Base-by-base conservation (phyloP, 2,888 invertebrate species). In the Apomyelois bistriatella region DNA sequence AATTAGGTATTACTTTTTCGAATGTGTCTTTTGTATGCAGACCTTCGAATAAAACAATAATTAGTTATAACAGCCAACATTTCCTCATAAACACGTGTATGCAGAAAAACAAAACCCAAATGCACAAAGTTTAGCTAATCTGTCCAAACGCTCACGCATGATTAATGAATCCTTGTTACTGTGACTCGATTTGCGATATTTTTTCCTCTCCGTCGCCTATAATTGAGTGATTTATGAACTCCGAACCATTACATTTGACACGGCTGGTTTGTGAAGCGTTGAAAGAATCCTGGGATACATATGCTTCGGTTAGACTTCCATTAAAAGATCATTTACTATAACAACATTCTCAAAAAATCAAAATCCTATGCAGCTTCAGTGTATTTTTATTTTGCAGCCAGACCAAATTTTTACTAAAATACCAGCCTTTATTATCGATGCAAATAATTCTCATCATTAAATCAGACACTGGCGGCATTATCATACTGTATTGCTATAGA, bases 211-310 rank as follows among this genome's bases (percentile, higher is more conserved):
- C 59, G 65, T 64, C 60, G 60, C 61, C 68, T 65, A 70, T 85
- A 85, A 89, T 85, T 85, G 79, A 83, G 80, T 90, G 88, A 90
- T 90, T 89, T 78, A 90, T 89, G 83, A 71, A 82, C 68, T 73
- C 49, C 52, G 59, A 67, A 74, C 77, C 82, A 83, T 86, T 85
- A 81, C 64, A 68, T 69, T 74, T 73, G 86, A 82, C 86, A 85
- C 77, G 83, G 79, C 79, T 80, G 73, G 76, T 79, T 83, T 70
- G 70, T 61, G 64, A 79, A 63, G 80, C 77, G 88, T 70, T 65
- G 86, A 89, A 76, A 81, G 86, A 85, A 71, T 63, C 64, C 66
- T 62, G 64, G 64, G 67, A 62, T 64, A 63, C 82, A 84, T 65
- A 69, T 83, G 83, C 70, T 70, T 56, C 57, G 61, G 66, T 66